These are phyloP conservation scores for Polyodon spathula DNA, from an alignment of 2,113 vertebrate genomes.

Conservation along the genomic window DNA sequence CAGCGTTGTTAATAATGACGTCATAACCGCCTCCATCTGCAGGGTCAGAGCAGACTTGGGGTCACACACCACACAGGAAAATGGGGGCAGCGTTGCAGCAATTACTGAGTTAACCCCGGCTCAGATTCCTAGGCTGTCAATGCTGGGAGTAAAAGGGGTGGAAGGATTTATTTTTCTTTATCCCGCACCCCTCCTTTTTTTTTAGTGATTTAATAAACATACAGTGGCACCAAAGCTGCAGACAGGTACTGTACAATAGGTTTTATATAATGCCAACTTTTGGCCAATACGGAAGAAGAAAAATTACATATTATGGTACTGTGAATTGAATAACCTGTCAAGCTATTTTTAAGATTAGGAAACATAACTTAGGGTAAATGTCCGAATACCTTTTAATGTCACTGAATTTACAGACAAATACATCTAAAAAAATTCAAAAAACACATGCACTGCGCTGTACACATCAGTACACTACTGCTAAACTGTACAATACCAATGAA, in stretches of 20 bases:
- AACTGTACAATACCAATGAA: no score
- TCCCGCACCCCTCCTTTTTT: constrained; percentile 28
- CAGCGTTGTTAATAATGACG: constrained; percentile 41
- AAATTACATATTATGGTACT: no score
- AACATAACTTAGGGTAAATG: no score
- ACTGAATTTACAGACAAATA: no score
- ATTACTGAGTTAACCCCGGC: constrained; percentile 25
- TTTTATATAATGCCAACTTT: neutral
- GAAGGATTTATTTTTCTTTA: no score
- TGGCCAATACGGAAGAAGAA: neutral
- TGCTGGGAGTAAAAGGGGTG: constrained; percentile 36
- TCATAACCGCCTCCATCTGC: constrained; percentile 66
- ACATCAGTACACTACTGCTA: no score
- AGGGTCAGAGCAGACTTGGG: constrained; percentile 18
- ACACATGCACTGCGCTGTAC: no score
- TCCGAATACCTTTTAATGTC: no score
- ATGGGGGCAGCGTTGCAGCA: constrained; percentile 11
- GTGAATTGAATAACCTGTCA: no score
- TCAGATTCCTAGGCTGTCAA: constrained; percentile 34
- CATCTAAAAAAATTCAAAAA: no score
- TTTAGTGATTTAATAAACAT: constrained; percentile 45
- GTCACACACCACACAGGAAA: constrained; percentile 7
- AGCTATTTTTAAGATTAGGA: no score
- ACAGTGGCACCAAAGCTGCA: constrained; percentile 16
- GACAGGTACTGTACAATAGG: neutral